phyloP scores from a whole-genome alignment of 1,140 invertebrate genomes.

The Eurosta solidaginis region DNA sequence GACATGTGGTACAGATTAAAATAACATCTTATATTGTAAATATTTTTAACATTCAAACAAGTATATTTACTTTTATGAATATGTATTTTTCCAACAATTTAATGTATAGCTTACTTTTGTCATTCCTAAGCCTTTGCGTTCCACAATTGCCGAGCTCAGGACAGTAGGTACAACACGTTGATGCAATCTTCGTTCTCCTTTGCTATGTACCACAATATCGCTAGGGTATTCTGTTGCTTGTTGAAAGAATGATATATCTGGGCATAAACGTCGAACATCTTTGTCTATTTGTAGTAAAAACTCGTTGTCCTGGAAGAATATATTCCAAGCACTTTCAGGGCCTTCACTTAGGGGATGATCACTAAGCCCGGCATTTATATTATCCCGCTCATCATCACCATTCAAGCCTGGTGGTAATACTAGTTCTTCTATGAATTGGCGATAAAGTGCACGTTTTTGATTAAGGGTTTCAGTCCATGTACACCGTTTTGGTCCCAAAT shows the following conservation, averaged over 20 bases:
- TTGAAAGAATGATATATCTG: conserved; percentile 97
- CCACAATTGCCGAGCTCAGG: conserved; percentile 85
- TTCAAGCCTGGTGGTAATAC: conserved; percentile 77
- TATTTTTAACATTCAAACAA: background rate
- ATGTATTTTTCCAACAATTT: background rate
- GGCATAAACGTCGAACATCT: conserved; percentile 91
- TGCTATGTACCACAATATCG: conserved; percentile 72
- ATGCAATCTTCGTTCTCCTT: conserved; percentile 79
- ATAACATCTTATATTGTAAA: too few species aligned
- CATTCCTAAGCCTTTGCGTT: conserved; percentile 84
- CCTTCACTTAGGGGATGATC: conserved; percentile 94
- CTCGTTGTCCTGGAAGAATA: conserved; percentile 95
- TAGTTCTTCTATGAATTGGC: conserved; percentile 86
- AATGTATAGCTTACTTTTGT: conserved; percentile 72
- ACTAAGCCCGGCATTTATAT: conserved; percentile 43
- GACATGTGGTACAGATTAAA: too few species aligned
- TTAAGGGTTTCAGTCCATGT: conserved; percentile 70
- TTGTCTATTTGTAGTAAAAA: conserved; percentile 92
- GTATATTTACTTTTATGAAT: background rate
- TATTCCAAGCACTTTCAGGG: conserved; percentile 91
- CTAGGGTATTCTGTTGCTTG: conserved; percentile 85
- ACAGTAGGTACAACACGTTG: conserved; percentile 85
- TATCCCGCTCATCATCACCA: conserved; percentile 58
- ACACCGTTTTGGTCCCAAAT: conserved; percentile 71
- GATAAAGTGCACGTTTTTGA: conserved; percentile 77